phyloP scores from a whole-genome alignment of 2,113 vertebrate genomes.

The Archocentrus centrarchus region DNA sequence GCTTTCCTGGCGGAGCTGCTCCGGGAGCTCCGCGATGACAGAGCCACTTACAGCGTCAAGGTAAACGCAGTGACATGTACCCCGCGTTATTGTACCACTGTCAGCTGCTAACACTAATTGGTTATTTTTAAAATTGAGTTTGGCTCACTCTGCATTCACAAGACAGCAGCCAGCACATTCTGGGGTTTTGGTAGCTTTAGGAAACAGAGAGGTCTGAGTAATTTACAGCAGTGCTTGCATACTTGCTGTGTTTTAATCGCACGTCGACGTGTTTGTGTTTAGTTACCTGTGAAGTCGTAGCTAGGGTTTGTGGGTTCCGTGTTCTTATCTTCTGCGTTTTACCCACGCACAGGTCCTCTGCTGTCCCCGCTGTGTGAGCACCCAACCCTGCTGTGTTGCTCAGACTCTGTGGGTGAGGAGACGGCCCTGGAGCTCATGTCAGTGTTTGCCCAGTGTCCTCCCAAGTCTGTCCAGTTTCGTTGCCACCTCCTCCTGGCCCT shows the following conservation, averaged over 20 bases:
- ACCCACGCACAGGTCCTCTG: slow-evolving; percentile 79
- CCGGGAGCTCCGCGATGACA: slow-evolving; percentile 84
- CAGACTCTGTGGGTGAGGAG: slow-evolving; percentile 76
- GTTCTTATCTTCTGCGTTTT: neutral
- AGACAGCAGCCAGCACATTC: neutral
- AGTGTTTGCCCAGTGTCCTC: slow-evolving; percentile 75
- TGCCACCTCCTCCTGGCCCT: slow-evolving; percentile 84
- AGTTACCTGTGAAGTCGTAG: neutral
- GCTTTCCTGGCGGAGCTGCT: slow-evolving; percentile 83
- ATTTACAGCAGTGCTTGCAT: neutral
- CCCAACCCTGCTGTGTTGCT: slow-evolving; percentile 82
- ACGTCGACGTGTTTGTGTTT: neutral
- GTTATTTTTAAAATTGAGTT: neutral
- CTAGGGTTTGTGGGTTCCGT: neutral
- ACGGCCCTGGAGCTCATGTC: slow-evolving; percentile 84
- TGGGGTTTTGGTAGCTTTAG: neutral
- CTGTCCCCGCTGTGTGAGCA: slow-evolving; percentile 82
- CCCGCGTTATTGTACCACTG: neutral
- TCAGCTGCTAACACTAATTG: neutral
- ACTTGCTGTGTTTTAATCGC: neutral
- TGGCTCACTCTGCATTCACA: neutral
- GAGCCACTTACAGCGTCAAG: slow-evolving; percentile 80
- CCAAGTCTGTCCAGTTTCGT: slow-evolving; percentile 76
- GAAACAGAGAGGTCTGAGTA: neutral
- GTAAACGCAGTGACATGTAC: slow-evolving; percentile 58